Conservation (phyloP, 37 sponge, comb jelly and placozoan genomes). For the Bolinopsis microptera region DNA sequence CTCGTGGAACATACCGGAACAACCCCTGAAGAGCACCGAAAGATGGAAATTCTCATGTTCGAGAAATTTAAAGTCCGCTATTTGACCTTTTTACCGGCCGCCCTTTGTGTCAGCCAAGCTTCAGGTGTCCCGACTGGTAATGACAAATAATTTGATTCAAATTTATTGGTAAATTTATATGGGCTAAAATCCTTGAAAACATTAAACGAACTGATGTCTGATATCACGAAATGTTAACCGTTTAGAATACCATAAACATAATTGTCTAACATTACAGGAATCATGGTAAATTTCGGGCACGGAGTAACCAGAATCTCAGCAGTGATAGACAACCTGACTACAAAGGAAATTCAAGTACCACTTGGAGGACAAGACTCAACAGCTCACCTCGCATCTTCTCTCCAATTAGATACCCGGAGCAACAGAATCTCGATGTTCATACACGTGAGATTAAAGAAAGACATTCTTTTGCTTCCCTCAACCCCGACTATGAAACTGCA, state of each 20-base stretch:
- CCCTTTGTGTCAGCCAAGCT: neutral
- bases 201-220: no score
- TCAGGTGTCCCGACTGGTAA: conserved; percentile 12
- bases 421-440: neutral
- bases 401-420: neutral
- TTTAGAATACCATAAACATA: no score
- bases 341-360: neutral
- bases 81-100: neutral
- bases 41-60: conserved; percentile 1
- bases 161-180: neutral
- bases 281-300: neutral
- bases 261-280: neutral
- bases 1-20: neutral
- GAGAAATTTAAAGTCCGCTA: neutral
- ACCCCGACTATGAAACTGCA: neutral
- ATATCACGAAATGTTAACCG: no score
- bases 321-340: conserved; percentile 3
- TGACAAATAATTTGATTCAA: neutral
- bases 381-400: neutral
- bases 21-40: neutral
- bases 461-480: conserved; percentile 29
- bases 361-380: neutral
- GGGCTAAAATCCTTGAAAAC: neutral
- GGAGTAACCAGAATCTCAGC: conserved; percentile 26
- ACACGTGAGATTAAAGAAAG: conserved; percentile 7